Base-by-base conservation (phyloP, 2,888 invertebrate genomes). In the Drosophila lacicola region DNA sequence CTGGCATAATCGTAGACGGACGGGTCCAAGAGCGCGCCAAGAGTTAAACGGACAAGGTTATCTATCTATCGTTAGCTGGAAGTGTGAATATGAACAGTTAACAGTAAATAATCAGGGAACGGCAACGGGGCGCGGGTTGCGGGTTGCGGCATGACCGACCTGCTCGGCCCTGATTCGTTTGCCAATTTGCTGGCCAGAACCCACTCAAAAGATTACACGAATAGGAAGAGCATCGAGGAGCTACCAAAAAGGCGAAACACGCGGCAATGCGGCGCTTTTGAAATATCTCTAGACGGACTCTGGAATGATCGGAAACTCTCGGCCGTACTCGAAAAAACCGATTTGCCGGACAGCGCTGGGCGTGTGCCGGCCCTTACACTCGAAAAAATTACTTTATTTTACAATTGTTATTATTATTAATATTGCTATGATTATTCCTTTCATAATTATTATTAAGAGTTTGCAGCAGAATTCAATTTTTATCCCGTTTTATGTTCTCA, bases 11-110 rank as follows among this genome's bases (percentile, higher is more conserved):
- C 77, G 55, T 50, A 61, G 70, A 68, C 42, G 55, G 74, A 58
- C 69, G 63, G 61, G 70, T 68, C 70, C 72, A 79, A 81, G 74
- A 77, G 76, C 68, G 53, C 49, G 49, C 61, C 64, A 74, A 80
- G 67, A 80, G 55, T 51, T 65, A 67, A 53, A 71, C 72, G 65
- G 57, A 50, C 84, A 81, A 73, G 80, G 82, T 82, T 78, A 82
- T 83, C 86, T 67, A 37, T 49, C 47, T 37, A 46, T 21, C 37
- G 64, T 57, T 67, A 51, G 46, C 54, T 64, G 63, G 46, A 74
- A 58, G 66, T 50, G 55, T 50, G 55, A 56, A 42, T 56, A 61
- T 46, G 55, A 60, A 46, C 58, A 61, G 57, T 53, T 70, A 82
- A 70, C 65, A 66, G 70, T 80, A 70, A 69, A 77, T 74, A 74